Base-by-base conservation (phyloP, 2,888 invertebrate species). In the Mythimna loreyi region DNA sequence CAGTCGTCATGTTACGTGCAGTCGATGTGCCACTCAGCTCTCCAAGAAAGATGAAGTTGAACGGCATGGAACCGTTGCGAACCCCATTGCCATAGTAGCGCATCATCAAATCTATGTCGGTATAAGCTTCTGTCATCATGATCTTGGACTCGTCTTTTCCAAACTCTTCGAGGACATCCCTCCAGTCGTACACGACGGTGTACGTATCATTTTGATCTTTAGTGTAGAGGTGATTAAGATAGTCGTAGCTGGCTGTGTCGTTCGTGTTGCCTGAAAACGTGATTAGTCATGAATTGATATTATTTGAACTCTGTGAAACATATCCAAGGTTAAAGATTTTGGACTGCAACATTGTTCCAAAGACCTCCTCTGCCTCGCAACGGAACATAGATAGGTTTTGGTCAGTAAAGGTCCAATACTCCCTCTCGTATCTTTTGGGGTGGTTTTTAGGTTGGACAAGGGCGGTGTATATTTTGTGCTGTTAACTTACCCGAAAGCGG, bases 71-170 rank as follows among this genome's bases (percentile, higher is more conserved):
- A 8, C 76, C 96, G 21, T 93, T 89, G 0, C 92, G 91, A 0
- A 91, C 92, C 0, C 84, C 93, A 72, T 94, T 93, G 50, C 97
- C 97, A 84, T 97, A 97, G 87, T 97, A 97, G 59, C 92, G 90
- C 90, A 97, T 96, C 60, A 96, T 93, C 3, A 91, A 83, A 0
- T 95, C 87, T 0, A 96, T 67, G 1, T 93, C 90, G 0, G 97
- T 91, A 88, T 97, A 97, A 0, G 96, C 96, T 86, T 97, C 97
- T 0, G 97, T 96, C 89, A 97, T 95, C 84, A 97, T 93, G 1
- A 97, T 92, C 74, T 92, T 94, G 72, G 91, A 86, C 60, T 92
- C 92, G 16, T 88, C 89, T 25, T 89, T 80, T 19, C 80, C 91
- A 75, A 94, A 97, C 13, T 96, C 92, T 80, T 97, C 96, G 11